Evolutionary conservation across 2,797 vertebrate species (phyloP).

Genomic region (Eurystomus glaucurus): DNA sequence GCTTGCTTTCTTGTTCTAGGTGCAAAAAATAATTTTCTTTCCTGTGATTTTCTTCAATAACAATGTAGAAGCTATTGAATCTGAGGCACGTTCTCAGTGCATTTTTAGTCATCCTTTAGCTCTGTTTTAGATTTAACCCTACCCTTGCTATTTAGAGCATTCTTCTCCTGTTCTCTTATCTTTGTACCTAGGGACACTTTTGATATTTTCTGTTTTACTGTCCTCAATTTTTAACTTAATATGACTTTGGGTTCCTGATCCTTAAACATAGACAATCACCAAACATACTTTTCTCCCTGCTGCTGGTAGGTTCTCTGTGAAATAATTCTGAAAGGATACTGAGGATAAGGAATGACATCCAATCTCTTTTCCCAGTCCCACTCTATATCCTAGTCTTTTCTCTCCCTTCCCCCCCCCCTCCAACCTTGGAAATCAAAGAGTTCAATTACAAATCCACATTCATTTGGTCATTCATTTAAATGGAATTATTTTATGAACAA

Average conservation of each 20-base stretch:
- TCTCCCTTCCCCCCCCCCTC: accelerated
- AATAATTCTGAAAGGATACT: neutral
- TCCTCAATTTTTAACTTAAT: neutral
- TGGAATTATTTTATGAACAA: neutral
- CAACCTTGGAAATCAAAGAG: neutral
- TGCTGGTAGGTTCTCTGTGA: neutral
- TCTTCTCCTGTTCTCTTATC: neutral
- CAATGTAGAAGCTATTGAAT: neutral
- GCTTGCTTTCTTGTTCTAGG: neutral
- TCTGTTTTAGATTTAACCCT: neutral
- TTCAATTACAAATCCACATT: neutral
- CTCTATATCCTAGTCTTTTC: neutral
- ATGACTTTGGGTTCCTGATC: neutral
- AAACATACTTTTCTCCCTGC: neutral
- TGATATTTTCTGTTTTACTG: neutral
- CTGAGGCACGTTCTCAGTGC: neutral
- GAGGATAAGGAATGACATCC: neutral
- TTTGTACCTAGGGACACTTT: neutral
- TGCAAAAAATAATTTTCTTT: neutral
- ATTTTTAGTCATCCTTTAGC: neutral
- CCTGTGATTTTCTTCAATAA: neutral
- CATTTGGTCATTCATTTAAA: neutral
- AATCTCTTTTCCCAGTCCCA: neutral
- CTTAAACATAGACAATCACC: neutral
- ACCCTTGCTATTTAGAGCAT: neutral